Percentiles rank a stretch among this genome's conserved stretches.
Conservation (phyloP, 1,140 invertebrate species). For the Aplysia californica region DNA sequence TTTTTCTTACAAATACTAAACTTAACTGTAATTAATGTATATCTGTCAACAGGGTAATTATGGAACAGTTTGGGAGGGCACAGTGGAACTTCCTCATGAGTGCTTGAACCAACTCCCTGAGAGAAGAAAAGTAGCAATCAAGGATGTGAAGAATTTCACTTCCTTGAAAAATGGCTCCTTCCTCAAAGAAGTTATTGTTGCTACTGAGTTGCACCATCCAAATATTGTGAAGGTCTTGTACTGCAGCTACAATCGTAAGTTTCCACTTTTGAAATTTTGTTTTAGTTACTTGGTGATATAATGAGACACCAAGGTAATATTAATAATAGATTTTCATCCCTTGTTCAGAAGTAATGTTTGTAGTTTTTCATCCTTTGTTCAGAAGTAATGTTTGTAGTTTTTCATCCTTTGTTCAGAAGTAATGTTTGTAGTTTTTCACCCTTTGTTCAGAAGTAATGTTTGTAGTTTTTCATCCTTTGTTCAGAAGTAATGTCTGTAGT, state of each 20-base stretch:
- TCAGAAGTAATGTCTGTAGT: too few relatives aligned
- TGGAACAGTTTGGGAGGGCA: not conserved
- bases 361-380: too few relatives aligned
- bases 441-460: too few relatives aligned
- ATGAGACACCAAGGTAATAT: too few relatives aligned
- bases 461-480: too few relatives aligned
- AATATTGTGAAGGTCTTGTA: not conserved
- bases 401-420: too few relatives aligned
- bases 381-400: too few relatives aligned
- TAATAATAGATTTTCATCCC: too few relatives aligned
- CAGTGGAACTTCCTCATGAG: not conserved
- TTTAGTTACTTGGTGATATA: too few relatives aligned
- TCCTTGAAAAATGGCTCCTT: not conserved
- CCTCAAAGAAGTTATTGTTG: not conserved
- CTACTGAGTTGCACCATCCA: not conserved
- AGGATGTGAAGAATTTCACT: not conserved
- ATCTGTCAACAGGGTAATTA: not conserved
- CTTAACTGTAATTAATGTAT: not conserved
- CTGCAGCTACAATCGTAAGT: not conserved
- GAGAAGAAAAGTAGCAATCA: not conserved
- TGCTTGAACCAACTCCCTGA: not conserved
- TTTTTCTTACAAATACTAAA: not conserved
- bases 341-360: too few relatives aligned
- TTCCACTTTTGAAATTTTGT: too few relatives aligned
- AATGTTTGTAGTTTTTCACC: too few relatives aligned